Percentiles rank a stretch among this genome's conserved stretches.
Conservation (phyloP, 2,888 invertebrate species). For the Lycaena phlaeas region DNA sequence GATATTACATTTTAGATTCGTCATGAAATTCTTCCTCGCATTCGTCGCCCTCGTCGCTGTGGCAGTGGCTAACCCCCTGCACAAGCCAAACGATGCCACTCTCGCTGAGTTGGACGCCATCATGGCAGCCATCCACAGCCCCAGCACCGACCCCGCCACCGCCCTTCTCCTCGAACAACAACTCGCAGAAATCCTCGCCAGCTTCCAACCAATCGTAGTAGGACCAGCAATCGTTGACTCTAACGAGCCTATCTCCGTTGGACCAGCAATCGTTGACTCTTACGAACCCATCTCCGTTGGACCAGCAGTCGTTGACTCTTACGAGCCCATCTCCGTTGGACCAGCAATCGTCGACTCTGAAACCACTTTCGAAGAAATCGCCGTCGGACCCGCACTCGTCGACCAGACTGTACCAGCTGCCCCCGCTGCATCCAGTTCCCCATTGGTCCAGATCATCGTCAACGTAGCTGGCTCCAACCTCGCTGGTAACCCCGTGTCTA, state of each 20-base stretch:
- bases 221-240: conserved; percentile 20
- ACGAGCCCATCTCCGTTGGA: conserved; percentile 18
- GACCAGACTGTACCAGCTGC: conserved; percentile 14
- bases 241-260: conserved; percentile 13
- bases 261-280: conserved; percentile 18
- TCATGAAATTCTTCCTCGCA: conserved; percentile 46
- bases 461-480: conserved; percentile 16
- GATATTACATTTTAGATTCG: conserved; percentile 32
- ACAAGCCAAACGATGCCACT: conserved; percentile 23
- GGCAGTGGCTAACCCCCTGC: conserved; percentile 30
- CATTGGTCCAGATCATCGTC: conserved; percentile 25
- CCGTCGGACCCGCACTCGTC: conserved; percentile 14
- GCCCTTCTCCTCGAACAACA: conserved; percentile 13
- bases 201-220: conserved; percentile 14
- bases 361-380: too few species aligned
- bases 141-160: conserved; percentile 19
- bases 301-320: conserved; percentile 13
- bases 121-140: conserved; percentile 23
- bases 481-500: conserved; percentile 12
- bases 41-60: conserved; percentile 22
- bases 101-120: conserved; percentile 18
- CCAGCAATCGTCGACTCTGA: conserved; percentile 15
- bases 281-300: conserved; percentile 18
- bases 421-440: conserved; percentile 14
- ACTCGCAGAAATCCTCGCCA: conserved; percentile 23